Conservation (phyloP, 1,140 invertebrate species). For the Pseudomyrmex concolor region DNA sequence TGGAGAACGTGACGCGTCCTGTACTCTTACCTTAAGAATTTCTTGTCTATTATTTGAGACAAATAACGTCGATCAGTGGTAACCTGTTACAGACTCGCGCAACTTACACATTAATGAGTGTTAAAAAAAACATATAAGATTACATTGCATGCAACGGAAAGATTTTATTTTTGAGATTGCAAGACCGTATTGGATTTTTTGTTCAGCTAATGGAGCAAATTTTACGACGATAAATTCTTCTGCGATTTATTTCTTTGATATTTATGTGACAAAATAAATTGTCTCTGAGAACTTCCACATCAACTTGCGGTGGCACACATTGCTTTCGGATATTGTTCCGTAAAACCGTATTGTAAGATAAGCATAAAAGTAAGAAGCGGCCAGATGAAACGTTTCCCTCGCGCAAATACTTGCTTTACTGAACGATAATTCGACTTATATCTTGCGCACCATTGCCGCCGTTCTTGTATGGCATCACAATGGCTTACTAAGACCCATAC, state of each 20-base stretch:
- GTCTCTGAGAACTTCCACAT: neutral
- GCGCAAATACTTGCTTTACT: conserved; percentile 4
- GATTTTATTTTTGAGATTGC: neutral
- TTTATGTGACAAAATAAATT: neutral
- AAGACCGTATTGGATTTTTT: neutral
- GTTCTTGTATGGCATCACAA: conserved; percentile 79
- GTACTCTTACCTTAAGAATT: neutral
- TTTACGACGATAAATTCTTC: conserved; percentile 15
- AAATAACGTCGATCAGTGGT: conserved; percentile 29
- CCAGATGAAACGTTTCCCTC: conserved; percentile 7
- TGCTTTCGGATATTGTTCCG: neutral
- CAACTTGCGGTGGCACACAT: neutral
- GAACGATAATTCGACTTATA: conserved; percentile 38
- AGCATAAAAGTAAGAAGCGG: neutral
- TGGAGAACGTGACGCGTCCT: neutral
- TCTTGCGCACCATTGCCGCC: conserved; percentile 4
- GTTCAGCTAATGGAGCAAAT: neutral
- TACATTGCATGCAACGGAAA: neutral
- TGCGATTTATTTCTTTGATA: too few relatives aligned
- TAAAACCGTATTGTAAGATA: neutral
- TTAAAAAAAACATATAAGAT: conserved; percentile 35
- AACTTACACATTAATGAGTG: conserved; percentile 18
- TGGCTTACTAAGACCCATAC: conserved; percentile 79
- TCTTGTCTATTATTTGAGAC: conserved; percentile 19
- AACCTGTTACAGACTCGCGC: neutral